Evolutionary conservation across 2,113 vertebrate species (phyloP).

Genomic region (chimpanzee (Pan troglodytes)): NHGRI_mPanTro3-v2.1_pri NC_072410.2:63761501-63762000

Average conservation of each 20-base stretch:
- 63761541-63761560: conserved; percentile 1
- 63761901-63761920: background rate
- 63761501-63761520: conserved; percentile 46
- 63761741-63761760: background rate
- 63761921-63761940: background rate
- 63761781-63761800: conserved; percentile 12
- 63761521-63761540: background rate
- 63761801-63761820: background rate
- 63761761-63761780: background rate
- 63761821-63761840: background rate
- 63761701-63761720: conserved; percentile 44
- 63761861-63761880: conserved; percentile 1
- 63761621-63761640: background rate
- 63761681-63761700: conserved; percentile 40
- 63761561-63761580: background rate
- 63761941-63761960: conserved; percentile 19
- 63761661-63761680: background rate
- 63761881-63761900: conserved; percentile 21
- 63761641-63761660: background rate
- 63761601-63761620: background rate
- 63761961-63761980: background rate
- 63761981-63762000: background rate
- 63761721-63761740: conserved; percentile 11
- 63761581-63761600: background rate
- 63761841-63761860: background rate